Conservation (phyloP, 2,888 invertebrate species). For the Dione vanillae region DNA sequence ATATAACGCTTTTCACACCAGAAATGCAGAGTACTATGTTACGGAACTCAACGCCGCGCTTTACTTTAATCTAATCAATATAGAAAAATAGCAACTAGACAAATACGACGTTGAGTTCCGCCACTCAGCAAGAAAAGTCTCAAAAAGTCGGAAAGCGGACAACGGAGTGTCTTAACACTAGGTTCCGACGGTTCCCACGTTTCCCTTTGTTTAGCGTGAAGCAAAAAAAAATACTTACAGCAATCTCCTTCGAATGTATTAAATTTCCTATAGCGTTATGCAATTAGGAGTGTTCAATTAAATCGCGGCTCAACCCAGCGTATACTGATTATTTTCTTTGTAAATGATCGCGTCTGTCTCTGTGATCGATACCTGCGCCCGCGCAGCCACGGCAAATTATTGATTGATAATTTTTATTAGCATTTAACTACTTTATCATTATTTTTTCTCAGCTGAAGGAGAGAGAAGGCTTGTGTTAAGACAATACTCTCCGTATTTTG, state of each 20-base stretch:
- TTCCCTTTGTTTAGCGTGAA: too few species aligned
- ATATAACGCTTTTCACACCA: too few species aligned
- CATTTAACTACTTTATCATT: too few species aligned
- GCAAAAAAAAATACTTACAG: background rate
- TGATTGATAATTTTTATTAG: constrained; percentile 40
- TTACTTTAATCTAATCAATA: too few species aligned
- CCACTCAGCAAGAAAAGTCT: background rate
- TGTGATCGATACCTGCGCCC: constrained; percentile 53
- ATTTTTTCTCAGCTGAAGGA: too few species aligned
- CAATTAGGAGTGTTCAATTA: constrained; percentile 61
- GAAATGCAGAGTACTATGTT: too few species aligned
- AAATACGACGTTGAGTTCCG: background rate
- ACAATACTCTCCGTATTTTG: too few species aligned
- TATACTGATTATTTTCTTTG: constrained; percentile 19
- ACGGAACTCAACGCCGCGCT: too few species aligned
- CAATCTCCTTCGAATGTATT: background rate
- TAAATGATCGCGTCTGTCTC: constrained; percentile 50
- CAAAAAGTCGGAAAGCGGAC: background rate
- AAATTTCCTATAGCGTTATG: constrained; percentile 41
- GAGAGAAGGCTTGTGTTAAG: too few species aligned
- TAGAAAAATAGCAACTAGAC: background rate
- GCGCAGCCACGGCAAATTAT: constrained; percentile 40
- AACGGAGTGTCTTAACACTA: background rate
- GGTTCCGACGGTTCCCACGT: too few species aligned
- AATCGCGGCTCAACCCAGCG: constrained; percentile 45